phyloP scores from a whole-genome alignment of 64 coral and sea anemone genomes.

The Astreopora myriophthalma region DNA sequence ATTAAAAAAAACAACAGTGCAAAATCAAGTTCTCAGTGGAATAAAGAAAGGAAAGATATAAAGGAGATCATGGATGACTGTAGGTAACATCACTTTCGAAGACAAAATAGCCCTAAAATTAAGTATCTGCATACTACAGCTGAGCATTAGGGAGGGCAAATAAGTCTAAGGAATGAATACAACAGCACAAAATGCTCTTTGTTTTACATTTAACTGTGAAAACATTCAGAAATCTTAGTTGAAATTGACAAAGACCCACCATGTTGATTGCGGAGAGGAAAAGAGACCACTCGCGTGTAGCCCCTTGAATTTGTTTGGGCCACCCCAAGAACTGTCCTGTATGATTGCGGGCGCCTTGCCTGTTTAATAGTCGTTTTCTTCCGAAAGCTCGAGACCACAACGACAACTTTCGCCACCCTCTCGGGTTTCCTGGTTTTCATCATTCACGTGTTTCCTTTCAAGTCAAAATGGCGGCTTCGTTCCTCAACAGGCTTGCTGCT shows the following conservation, averaged over 20 bases:
- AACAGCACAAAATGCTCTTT: neutral
- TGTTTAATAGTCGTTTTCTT: neutral
- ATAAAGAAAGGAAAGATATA: too few relatives aligned
- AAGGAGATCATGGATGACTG: too few relatives aligned
- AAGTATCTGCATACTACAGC: neutral
- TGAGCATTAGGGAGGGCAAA: too few relatives aligned
- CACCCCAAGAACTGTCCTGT: conserved; percentile 60
- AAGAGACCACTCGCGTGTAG: conserved; percentile 87
- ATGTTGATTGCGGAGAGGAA: conserved; percentile 76
- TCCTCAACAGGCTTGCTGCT: conserved; percentile 87
- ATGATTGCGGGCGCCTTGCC: conserved; percentile 53
- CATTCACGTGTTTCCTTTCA: conserved; percentile 87
- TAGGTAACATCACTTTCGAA: conserved; percentile 1
- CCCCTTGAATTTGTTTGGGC: conserved; percentile 61
- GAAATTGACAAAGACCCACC: conserved; percentile 59
- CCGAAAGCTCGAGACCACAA: neutral
- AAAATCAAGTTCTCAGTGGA: too few relatives aligned
- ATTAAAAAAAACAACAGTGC: too few relatives aligned
- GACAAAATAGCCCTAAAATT: neutral
- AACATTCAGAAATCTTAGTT: neutral
- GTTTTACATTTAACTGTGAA: neutral
- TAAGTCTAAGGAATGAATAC: neutral
- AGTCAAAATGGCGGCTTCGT: conserved; percentile 95
- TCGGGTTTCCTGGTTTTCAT: conserved; percentile 44
- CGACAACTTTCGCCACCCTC: neutral